A percentile compares a stretch with the other conserved stretches of the same genome.
Evolutionary conservation across 2,797 vertebrate species (phyloP).

Genomic region (Sternarchorhynchus goeldii): DNA sequence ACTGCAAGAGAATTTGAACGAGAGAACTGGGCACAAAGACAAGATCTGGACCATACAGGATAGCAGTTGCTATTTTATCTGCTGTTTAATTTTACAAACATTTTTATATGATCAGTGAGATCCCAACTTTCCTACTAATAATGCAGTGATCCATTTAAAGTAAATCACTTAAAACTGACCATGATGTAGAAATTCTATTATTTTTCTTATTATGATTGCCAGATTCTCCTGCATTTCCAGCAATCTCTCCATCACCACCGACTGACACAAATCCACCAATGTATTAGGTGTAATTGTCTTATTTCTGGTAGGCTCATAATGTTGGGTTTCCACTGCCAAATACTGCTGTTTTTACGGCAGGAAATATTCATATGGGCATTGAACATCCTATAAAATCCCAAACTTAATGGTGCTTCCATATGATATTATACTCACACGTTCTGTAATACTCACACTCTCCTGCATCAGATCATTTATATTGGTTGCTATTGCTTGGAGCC

Average conservation of each 20-base stretch:
- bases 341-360: constrained; percentile 5
- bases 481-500: constrained; percentile 90
- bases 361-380: constrained; percentile 3
- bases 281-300: constrained; percentile 33
- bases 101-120: constrained; percentile 27
- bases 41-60: constrained; percentile 52
- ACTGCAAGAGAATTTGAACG: constrained; percentile 18
- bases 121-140: constrained; percentile 26
- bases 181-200: constrained; percentile 18
- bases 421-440: neutral
- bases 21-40: constrained; percentile 63
- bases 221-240: constrained; percentile 31
- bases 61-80: constrained; percentile 27
- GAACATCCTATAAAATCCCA: neutral
- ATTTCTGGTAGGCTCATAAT: constrained; percentile 3
- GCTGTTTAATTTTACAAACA: no score
- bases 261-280: constrained; percentile 5
- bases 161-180: neutral
- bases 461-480: constrained; percentile 87
- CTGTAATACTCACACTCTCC: constrained; percentile 81
- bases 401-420: neutral
- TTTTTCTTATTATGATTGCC: constrained; percentile 26
- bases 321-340: constrained; percentile 5
- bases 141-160: constrained; percentile 1
- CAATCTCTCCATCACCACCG: constrained; percentile 23